phyloP scores from a whole-genome alignment of 1,140 invertebrate genomes.

The Muscidifurax raptorellus region DNA sequence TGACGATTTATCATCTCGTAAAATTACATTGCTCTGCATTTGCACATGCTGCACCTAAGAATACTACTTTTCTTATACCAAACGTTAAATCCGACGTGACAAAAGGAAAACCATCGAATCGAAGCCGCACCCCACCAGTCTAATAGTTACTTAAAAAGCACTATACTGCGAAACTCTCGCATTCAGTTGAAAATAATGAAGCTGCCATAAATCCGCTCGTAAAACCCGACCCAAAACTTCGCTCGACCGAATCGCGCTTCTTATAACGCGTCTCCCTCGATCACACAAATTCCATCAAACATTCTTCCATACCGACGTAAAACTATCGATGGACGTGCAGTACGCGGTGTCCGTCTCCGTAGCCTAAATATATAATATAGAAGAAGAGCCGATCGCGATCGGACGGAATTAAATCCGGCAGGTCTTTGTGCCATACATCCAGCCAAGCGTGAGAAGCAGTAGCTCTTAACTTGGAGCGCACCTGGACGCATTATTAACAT shows the following conservation, averaged over 20 bases:
- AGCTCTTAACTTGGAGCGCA: background rate
- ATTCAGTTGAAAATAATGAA: constrained; percentile 21
- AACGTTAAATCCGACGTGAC: background rate
- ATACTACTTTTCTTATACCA: background rate
- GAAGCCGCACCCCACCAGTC: background rate
- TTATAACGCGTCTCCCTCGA: background rate
- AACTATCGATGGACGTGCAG: background rate
- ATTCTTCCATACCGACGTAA: background rate
- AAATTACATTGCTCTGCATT: background rate
- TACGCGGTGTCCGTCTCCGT: background rate
- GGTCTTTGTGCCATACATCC: constrained; percentile 35
- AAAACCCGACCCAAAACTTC: constrained; percentile 26
- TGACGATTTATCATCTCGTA: background rate
- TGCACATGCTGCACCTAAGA: background rate
- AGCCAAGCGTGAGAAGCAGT: constrained; percentile 33
- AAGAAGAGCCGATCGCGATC: constrained; percentile 10
- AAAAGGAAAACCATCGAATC: background rate
- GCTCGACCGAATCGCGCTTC: background rate
- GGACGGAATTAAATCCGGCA: constrained; percentile 28
- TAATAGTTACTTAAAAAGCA: constrained; percentile 15
- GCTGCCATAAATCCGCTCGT: constrained; percentile 1
- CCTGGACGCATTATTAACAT: constrained; percentile 35
- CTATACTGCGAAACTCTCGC: background rate
- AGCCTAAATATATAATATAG: background rate
- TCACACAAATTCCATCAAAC: background rate